These are phyloP conservation scores for Vombatus ursinus DNA, from an alignment of 2,113 vertebrate species.

Conservation along the genomic window DNA sequence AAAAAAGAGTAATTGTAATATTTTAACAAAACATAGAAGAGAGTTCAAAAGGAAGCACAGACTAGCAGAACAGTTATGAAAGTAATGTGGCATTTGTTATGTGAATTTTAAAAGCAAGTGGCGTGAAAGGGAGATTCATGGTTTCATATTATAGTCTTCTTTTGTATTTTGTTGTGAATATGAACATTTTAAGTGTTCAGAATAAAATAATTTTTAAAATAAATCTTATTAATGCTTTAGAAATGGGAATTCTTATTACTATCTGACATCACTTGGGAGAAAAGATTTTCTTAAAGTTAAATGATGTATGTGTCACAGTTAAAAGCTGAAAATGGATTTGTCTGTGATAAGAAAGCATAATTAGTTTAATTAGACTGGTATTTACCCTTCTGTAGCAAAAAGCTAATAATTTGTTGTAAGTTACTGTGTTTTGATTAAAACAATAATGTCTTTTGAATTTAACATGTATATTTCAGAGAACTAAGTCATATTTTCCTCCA, in stretches of 20 bases:
- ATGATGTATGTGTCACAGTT: background rate
- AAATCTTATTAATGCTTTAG: background rate
- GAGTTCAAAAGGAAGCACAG: too few species aligned
- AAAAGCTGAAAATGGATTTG: background rate
- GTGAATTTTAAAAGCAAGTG: background rate
- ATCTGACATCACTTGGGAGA: background rate
- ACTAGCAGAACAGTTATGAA: too few species aligned
- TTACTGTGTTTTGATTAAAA: background rate
- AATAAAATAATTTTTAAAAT: background rate
- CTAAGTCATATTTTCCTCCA: background rate
- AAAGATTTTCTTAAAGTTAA: background rate
- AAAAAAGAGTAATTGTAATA: too few species aligned
- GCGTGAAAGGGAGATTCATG: background rate
- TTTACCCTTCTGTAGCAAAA: background rate
- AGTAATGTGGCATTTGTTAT: too few species aligned
- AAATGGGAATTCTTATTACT: background rate
- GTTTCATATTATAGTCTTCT: background rate
- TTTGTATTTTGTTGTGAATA: background rate
- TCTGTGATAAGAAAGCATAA: background rate
- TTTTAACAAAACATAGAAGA: too few species aligned
- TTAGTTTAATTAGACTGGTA: background rate
- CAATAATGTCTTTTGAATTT: background rate
- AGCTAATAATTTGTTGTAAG: background rate
- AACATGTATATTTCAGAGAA: background rate
- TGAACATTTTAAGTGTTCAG: background rate